Base-by-base conservation (phyloP, 2,888 invertebrate species). In the Tinea semifulvella region DNA sequence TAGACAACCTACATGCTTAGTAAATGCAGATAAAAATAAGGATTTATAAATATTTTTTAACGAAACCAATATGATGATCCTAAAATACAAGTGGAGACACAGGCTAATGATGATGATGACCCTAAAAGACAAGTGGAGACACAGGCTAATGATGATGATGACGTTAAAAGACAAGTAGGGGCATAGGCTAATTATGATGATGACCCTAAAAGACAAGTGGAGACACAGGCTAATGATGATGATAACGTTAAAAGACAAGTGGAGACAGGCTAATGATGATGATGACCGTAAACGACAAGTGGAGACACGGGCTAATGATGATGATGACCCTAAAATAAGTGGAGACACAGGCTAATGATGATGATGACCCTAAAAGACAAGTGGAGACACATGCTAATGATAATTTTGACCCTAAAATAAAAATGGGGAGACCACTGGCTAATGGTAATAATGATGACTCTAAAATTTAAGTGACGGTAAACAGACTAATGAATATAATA, bases 21-120 rank as follows among this genome's bases (percentile, higher is more conserved):
- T n/a, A 22, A 38, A 26, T 14, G 20, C 10, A 42, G 18, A 22
- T 22, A 22, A 22, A 22, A 22, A 22, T 22, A 22, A 7, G 5
- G 5, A 22, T 22, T 22, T 38, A 90, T 90, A 53, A 88, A 90
- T n/a, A n/a, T n/a, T n/a, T n/a, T n/a, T n/a, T n/a, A n/a, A n/a
- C 1, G 79, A 80, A 22, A 71, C 48, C 11, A 77, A 67, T 3
- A 69, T 67, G 46, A 6, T 7, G 25, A 25, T 6, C 25, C 10
- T 25, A 7, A 6, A 7, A 7, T 10, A 6, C 6, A 6, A 10
- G 25, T 25, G n/a, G n/a, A n/a, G n/a, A n/a, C n/a, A n/a, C n/a
- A n/a, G n/a, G n/a, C n/a, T n/a, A n/a, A n/a, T n/a, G n/a, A n/a
- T n/a, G n/a, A n/a, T n/a, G n/a, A n/a, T n/a, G n/a, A n/a, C n/a